phyloP scores from a whole-genome alignment of 2,797 vertebrate species.

The Platyrinchus mystaceus region DNA sequence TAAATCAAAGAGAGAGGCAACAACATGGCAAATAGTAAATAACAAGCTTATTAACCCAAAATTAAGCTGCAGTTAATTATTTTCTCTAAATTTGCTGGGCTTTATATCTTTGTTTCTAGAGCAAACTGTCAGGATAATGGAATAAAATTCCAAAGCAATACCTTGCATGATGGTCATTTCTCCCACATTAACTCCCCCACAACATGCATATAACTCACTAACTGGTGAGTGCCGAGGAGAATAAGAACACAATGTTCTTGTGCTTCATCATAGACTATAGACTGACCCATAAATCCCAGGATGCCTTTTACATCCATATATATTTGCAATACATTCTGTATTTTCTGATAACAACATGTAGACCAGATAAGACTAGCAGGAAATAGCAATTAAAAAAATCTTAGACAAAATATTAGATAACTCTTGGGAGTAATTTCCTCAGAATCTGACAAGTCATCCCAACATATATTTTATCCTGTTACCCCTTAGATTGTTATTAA shows the following conservation, averaged over 20 bases:
- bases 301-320: not conserved
- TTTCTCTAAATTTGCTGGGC: not conserved
- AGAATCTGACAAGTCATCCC: conserved; percentile 19
- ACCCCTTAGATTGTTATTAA: conserved; percentile 42
- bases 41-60: not conserved
- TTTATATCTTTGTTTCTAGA: conserved; percentile 41
- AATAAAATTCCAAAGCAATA: conserved; percentile 29
- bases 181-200: not conserved
- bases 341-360: not conserved
- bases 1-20: not conserved
- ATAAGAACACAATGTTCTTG: not conserved
- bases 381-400: not conserved
- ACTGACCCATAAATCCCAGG: not conserved
- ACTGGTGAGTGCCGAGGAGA: not conserved
- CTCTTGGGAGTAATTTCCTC: not conserved
- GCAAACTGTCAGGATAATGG: not conserved
- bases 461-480: conserved; percentile 43
- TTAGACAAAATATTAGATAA: conserved; percentile 12
- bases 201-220: not conserved
- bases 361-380: not conserved
- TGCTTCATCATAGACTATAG: not conserved
- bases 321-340: not conserved
- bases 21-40: not conserved
- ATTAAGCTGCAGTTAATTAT: conserved; percentile 7
- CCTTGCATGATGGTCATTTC: not conserved